Evolutionary conservation across 2,797 vertebrate species (phyloP), one percentile per base, ranked within the genome.

Genomic region (Borostomias antarcticus): DNA sequence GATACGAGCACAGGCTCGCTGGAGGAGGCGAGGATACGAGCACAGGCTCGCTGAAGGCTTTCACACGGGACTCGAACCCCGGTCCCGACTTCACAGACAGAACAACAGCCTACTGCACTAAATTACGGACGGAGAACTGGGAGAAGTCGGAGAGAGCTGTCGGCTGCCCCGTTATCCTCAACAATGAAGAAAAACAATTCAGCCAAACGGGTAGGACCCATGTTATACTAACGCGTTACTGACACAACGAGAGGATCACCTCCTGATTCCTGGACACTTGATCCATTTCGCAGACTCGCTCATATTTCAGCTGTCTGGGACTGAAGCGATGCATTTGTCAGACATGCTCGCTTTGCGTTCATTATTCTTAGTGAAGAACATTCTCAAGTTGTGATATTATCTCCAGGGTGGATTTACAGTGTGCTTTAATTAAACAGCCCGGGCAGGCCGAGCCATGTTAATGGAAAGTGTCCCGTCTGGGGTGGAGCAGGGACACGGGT

Each of bases 161-260:
- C 58, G 50, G 59, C 56, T 23, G 33, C 40, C n/a, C 30, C 51
- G 15, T 53, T 53, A 66, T 48, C 73, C 43, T 67, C 40, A 67
- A 70, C 30, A 67, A 95, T 96, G 96, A 96, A 94, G 92, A 96
- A 95, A 81, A 95, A 89, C 82, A 86, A 85, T 86, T 88, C 93
- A 58, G 75, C 88, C 3, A 95, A 93, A 80, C 88, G 93, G 93
- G 95, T 96, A 91, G 94, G 88, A 80, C 23, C 30, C 5, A 17
- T 58, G 11, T 30, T 58, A 48, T 9, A 51, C 23, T 26, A 13
- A 45, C 26, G 23, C 28, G 5, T 3, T 17, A 17, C 37, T 65
- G 40, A 19, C 64, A 53, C 26, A 52, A 19, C 48, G 33, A 9
- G 29, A 17, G 56, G 32, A 43, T 19, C 32, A 10, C 25, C 28